Percentiles rank a stretch among this genome's conserved stretches.
Evolutionary conservation across 2,888 invertebrate species (phyloP).

Genomic region (Calliopum simillimum): DNA sequence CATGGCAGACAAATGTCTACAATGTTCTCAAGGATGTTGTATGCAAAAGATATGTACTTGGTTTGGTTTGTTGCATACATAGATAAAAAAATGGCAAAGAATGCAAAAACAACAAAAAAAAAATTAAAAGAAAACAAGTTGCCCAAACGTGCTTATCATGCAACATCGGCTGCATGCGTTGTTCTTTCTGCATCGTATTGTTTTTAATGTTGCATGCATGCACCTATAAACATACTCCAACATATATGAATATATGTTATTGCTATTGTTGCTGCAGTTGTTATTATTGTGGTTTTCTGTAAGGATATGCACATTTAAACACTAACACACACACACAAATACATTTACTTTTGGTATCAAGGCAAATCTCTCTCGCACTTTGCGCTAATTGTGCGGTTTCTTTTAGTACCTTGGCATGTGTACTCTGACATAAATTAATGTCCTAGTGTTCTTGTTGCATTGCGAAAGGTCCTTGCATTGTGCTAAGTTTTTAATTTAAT

Average conservation of each 20-base stretch:
- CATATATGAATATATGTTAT: too few relatives aligned
- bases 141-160: conserved; percentile 34
- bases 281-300: conserved; percentile 26
- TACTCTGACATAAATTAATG: too few relatives aligned
- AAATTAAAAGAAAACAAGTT: not conserved
- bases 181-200: conserved; percentile 11
- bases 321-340: conserved; percentile 3
- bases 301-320: conserved; percentile 5
- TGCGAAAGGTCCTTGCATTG: too few relatives aligned
- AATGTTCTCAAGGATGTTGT: not conserved
- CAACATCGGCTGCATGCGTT: conserved; percentile 29
- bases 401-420: not conserved
- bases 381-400: conserved; percentile 21
- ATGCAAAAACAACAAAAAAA: too few relatives aligned
- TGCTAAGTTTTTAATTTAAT: too few relatives aligned
- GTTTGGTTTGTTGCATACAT: too few relatives aligned
- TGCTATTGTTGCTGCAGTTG: conserved; percentile 5
- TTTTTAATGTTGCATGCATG: not conserved
- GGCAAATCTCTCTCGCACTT: not conserved
- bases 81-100: not conserved
- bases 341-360: not conserved
- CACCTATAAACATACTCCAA: too few relatives aligned
- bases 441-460: too few relatives aligned
- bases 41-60: too few relatives aligned
- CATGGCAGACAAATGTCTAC: conserved; percentile 37